phyloP scores from a whole-genome alignment of 2,888 invertebrate species.

The Bugulina stolonifera region DNA sequence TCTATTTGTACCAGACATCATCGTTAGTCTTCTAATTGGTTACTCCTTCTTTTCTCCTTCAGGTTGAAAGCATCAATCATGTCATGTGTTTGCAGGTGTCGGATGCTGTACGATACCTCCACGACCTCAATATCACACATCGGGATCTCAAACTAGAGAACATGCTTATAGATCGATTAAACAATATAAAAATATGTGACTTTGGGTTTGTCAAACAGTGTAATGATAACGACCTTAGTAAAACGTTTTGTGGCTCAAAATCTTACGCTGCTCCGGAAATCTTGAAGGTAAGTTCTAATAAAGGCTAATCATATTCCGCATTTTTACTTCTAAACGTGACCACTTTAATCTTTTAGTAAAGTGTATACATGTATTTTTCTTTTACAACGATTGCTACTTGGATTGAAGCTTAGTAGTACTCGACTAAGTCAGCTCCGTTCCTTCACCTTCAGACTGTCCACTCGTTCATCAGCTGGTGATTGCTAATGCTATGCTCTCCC shows the following conservation, averaged over 20 bases:
- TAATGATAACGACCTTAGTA: slow-evolving; percentile 43
- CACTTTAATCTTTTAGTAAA: too few relatives aligned
- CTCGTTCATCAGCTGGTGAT: too few relatives aligned
- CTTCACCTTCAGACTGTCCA: too few relatives aligned
- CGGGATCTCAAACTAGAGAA: slow-evolving; percentile 57
- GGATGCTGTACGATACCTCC: slow-evolving; percentile 52
- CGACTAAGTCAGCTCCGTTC: too few relatives aligned
- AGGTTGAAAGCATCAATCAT: too few relatives aligned
- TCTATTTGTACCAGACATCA: too few relatives aligned
- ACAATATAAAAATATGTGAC: slow-evolving; percentile 54
- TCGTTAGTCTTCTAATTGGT: too few relatives aligned
- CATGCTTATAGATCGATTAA: slow-evolving; percentile 53
- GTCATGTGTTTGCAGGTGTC: slow-evolving; percentile 30
- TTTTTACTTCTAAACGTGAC: background rate
- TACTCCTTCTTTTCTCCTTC: too few relatives aligned
- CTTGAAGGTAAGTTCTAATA: background rate
- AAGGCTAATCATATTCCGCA: background rate
- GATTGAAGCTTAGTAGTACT: too few relatives aligned
- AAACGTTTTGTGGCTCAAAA: slow-evolving; percentile 57
- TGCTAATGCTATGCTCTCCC: too few relatives aligned
- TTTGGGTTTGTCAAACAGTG: slow-evolving; percentile 53
- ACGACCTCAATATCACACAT: slow-evolving; percentile 54
- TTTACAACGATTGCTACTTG: too few relatives aligned
- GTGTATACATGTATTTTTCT: too few relatives aligned
- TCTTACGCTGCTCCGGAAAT: slow-evolving; percentile 43